Evolutionary conservation across 2,797 vertebrate species (phyloP), one percentile per base, ranked within the genome.

Genomic region (Ispidina lecontei): DNA sequence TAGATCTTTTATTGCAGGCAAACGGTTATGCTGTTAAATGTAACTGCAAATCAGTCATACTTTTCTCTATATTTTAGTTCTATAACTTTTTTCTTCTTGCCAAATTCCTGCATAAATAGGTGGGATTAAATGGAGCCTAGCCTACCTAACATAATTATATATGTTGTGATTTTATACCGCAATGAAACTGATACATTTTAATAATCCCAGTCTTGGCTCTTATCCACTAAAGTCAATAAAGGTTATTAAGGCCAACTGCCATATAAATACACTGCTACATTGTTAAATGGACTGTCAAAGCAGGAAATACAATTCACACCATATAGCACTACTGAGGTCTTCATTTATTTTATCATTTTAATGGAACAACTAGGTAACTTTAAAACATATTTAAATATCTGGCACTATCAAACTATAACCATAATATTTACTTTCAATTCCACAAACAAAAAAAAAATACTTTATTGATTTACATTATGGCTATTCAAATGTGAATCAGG

Each of bases 191-290:
- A 44, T 44, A 44, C 43, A 44, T 44, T 44, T 44, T 44, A 44
- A 44, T 44, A 44, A 44, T 44, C 43, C 43, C 43, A 44, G 43
- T 44, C 43, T 44, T 44, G 98, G 98, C 98, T 98, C 98, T 97
- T 96, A 98, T 98, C 97, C 97, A 96, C 97, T 97, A 79, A 98
- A 98, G 98, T 98, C 98, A 98, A 98, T 98, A 98, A 98, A 98
- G 98, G 98, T 98, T 98, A 98, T 98, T 98, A 98, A 98, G 98
- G 98, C 98, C 98, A 99, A 98, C 98, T 97, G 98, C 98, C 98
- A 97, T 97, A 97, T 98, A 98, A 98, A 98, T 91, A 97, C 98
- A 97, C 95, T 98, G 98, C 96, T 97, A 97, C 95, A 95, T 94
- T 97, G 97, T 96, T 98, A 97, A 97, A 98, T 97, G 97, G 97